phyloP scores from a whole-genome alignment of 2,113 vertebrate species.

The Orthonyx spaldingii region DNA sequence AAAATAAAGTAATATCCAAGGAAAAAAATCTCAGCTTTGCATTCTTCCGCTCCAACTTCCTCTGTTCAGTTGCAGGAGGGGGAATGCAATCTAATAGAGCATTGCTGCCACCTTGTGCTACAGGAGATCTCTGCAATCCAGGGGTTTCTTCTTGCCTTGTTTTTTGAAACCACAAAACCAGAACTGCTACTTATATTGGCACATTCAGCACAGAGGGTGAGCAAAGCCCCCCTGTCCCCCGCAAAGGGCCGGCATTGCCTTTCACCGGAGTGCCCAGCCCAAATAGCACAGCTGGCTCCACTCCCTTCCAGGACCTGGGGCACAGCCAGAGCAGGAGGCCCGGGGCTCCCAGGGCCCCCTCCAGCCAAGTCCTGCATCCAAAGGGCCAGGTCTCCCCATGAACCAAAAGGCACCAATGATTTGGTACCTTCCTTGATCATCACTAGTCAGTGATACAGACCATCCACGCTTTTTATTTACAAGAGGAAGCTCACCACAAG shows the following conservation, averaged over 20 bases:
- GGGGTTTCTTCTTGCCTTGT: neutral
- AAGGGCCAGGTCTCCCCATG: neutral
- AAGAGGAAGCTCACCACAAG: neutral
- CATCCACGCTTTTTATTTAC: rapidly evolving
- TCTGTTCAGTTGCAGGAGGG: neutral
- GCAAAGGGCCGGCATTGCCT: rapidly evolving
- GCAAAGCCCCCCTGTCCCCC: rapidly evolving
- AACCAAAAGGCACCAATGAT: neutral
- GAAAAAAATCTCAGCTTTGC: neutral
- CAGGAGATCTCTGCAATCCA: neutral
- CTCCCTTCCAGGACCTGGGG: neutral
- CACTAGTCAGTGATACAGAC: neutral
- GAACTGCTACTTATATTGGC: neutral
- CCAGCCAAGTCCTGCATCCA: neutral
- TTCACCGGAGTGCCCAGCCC: neutral
- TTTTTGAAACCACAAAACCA: neutral
- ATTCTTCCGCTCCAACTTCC: neutral
- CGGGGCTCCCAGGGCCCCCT: neutral
- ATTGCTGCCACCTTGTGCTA: slow-evolving; percentile 42
- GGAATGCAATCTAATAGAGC: neutral
- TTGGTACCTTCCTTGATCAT: neutral
- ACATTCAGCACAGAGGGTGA: neutral
- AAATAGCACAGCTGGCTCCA: rapidly evolving
- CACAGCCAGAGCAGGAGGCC: too few species aligned
- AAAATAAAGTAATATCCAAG: neutral